These are phyloP conservation scores for Protobothrops flavoviridis DNA, from an alignment of 2,113 vertebrate genomes.

Conservation along the genomic window DNA sequence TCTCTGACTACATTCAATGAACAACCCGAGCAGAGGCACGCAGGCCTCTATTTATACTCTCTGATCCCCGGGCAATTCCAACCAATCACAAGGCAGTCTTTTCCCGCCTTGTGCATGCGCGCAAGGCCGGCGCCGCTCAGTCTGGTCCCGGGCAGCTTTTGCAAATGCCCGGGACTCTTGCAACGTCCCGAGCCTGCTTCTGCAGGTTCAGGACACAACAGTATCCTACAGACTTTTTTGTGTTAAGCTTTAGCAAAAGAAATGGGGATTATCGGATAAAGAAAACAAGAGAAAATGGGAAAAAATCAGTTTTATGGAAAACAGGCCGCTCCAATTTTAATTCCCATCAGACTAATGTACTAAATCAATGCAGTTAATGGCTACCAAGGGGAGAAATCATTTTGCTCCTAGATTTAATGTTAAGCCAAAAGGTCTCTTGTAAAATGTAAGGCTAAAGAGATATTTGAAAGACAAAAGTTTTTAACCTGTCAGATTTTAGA, in stretches of 20 bases:
- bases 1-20: no score
- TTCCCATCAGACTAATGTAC: not conserved
- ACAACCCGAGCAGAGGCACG: no score
- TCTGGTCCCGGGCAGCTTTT: no score
- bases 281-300: not conserved
- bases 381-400: not conserved
- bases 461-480: not conserved
- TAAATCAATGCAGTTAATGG: not conserved
- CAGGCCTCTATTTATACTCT: no score
- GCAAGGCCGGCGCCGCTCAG: no score
- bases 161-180: no score
- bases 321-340: not conserved
- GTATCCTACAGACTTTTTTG: not conserved
- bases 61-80: no score
- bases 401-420: not conserved
- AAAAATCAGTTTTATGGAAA: not conserved
- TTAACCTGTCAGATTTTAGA: slow-evolving; percentile 15
- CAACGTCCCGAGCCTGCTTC: no score
- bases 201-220: no score
- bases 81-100: no score
- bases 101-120: no score
- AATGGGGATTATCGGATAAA: not conserved
- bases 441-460: not conserved
- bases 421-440: not conserved
- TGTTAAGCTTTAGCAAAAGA: not conserved